Conservation (phyloP, 92 coral and sea anemone genomes). For the Epizoanthus scotinus region DNA sequence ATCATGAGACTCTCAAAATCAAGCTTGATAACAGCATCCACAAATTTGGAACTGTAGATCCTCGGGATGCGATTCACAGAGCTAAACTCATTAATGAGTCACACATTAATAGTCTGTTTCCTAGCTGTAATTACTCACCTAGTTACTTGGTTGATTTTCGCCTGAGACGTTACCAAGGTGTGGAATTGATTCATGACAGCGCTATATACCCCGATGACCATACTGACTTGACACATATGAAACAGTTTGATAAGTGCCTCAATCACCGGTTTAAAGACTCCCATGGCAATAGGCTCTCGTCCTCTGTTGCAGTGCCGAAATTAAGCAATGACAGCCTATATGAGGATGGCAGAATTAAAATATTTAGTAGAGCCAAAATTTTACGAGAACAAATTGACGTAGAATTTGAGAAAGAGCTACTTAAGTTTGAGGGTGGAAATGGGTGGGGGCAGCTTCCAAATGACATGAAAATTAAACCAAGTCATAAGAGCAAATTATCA, state of each 20-base stretch:
- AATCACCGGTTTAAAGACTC: slow-evolving; percentile 70
- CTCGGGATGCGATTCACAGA: slow-evolving; percentile 45
- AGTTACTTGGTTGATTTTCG: slow-evolving; percentile 88
- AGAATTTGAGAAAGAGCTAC: slow-evolving; percentile 28
- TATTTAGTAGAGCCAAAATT: slow-evolving; percentile 50
- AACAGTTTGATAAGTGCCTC: slow-evolving; percentile 66
- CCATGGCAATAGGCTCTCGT: slow-evolving; percentile 63
- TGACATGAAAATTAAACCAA: background rate
- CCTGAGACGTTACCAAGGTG: slow-evolving; percentile 88
- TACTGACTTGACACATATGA: slow-evolving; percentile 81
- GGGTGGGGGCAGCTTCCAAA: background rate
- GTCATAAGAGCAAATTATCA: background rate
- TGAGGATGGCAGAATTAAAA: slow-evolving; percentile 62
- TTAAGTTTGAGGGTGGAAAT: slow-evolving; percentile 30
- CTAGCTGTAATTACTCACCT: slow-evolving; percentile 73
- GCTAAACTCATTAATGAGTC: slow-evolving; percentile 42
- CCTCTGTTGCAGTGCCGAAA: slow-evolving; percentile 24
- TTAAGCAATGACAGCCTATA: slow-evolving; percentile 54
- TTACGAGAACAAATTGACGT: slow-evolving; percentile 19
- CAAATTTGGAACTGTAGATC: slow-evolving; percentile 63
- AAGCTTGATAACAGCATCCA: slow-evolving; percentile 50
- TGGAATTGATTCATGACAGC: slow-evolving; percentile 84
- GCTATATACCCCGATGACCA: slow-evolving; percentile 87
- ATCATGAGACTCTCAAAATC: slow-evolving; percentile 52
- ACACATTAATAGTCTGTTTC: slow-evolving; percentile 55